A percentile compares a stretch with the other conserved stretches of the same genome.
Evolutionary conservation across 2,797 vertebrate species (phyloP).

Genomic region (Pipistrellus pygmaeus): DNA sequence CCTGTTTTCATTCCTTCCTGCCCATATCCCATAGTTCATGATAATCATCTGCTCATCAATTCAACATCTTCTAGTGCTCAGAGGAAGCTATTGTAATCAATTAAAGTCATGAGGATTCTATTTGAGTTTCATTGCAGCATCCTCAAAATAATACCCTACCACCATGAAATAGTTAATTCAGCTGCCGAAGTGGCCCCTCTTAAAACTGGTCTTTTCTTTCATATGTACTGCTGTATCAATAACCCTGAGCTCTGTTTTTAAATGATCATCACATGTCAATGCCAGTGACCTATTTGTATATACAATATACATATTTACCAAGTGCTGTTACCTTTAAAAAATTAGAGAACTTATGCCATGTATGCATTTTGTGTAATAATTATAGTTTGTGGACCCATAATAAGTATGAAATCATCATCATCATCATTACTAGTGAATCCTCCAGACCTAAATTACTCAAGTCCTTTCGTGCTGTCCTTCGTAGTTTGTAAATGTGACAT

Average conservation of each 20-base stretch:
- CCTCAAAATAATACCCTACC: background rate
- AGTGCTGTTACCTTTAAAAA: background rate
- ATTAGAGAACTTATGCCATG: background rate
- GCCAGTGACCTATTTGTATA: background rate
- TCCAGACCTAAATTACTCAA: background rate
- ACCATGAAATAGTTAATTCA: conserved; percentile 24
- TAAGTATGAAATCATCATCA: background rate
- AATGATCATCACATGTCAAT: background rate
- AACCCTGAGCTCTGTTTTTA: background rate
- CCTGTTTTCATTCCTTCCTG: background rate
- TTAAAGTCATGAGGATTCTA: conserved; percentile 26
- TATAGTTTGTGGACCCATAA: background rate
- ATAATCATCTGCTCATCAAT: conserved; percentile 35
- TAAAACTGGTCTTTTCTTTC: background rate
- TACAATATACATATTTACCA: background rate
- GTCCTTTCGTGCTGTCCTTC: background rate
- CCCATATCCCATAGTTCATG: conserved; percentile 7
- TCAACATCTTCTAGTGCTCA: background rate
- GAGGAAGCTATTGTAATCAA: conserved; percentile 18
- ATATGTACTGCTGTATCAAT: background rate
- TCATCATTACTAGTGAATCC: background rate
- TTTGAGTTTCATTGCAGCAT: background rate
- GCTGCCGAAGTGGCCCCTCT: background rate
- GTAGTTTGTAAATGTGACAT: background rate
- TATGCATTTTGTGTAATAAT: background rate